Base-by-base conservation (phyloP, 1,140 invertebrate species). In the Eupeodes corollae region DNA sequence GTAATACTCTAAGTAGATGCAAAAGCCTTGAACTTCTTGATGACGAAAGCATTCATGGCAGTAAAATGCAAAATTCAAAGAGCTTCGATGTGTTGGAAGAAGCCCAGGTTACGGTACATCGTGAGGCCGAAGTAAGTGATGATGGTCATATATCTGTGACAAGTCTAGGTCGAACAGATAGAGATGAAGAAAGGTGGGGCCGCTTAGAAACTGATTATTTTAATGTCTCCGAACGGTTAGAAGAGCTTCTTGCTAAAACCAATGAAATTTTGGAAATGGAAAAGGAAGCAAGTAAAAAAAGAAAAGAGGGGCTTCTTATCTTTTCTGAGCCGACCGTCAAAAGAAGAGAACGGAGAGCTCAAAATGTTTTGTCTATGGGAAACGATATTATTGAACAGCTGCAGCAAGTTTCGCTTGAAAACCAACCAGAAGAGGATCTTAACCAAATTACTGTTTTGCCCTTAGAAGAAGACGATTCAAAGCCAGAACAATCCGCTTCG, bases 1-100 rank as follows among this genome's bases (percentile, higher is more conserved):
- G 76, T n/a, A 63, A 77, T 51, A 75, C 30, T 75, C 62, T 82
- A 26, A 77, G 78, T 26, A 63, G 79, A 52, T 79, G 79, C 6
- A 74, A 77, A 49, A 82, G 79, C 59, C 62, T 82, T 45, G 79
- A 82, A 50, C 56, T 81, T 46, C 56, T 81, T 47, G 78, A 80
- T 42, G 56, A 66, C 37, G 9, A 52, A 39, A 6, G 62, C 59
- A 49, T 58, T 46, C 51, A 69, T 61, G 47, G 61, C 67, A 53
- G 67, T 53, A 49, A 68, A 51, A 44, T 76, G 58, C 48, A 69
- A 8, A 65, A 65, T 12, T 56, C 62, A 9, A 52, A 52, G 12
- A 65, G 62, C 42, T 58, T 59, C 5, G 62, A 65, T 32, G 6
- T 49, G 14, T 35, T 52, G 2, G 40, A 51, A 21, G 46, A 50